Conservation (phyloP, 2,113 vertebrate species). For the Pelodiscus sinensis region DNA sequence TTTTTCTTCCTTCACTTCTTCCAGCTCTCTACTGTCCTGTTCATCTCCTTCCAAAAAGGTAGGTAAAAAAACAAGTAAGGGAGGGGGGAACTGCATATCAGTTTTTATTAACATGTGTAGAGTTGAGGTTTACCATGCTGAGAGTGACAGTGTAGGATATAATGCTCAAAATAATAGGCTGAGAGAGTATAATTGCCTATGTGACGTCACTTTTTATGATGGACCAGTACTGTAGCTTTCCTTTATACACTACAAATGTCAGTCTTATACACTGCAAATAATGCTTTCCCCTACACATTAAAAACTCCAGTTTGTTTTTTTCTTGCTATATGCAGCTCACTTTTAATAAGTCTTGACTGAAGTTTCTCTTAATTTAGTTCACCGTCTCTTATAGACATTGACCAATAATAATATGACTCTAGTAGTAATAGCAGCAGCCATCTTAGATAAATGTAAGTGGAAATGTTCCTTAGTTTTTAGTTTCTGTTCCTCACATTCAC, state of each 20-base stretch:
- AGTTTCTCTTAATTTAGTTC: background rate
- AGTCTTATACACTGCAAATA: background rate
- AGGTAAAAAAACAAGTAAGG: slow-evolving; percentile 54
- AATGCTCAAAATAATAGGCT: background rate
- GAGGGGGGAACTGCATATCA: background rate
- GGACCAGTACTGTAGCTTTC: background rate
- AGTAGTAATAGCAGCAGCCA: background rate
- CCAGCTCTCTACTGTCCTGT: slow-evolving; percentile 54
- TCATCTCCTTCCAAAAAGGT: slow-evolving; percentile 65
- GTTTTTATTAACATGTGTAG: slow-evolving; percentile 13
- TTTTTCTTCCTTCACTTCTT: slow-evolving; percentile 54
- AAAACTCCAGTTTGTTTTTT: background rate
- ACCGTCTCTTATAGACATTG: background rate
- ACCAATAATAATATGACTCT: background rate
- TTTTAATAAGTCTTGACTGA: background rate
- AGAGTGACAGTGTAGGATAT: background rate
- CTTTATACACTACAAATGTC: background rate
- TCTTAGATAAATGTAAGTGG: accelerated
- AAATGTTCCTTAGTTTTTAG: background rate
- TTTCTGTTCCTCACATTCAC: background rate
- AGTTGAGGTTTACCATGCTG: background rate
- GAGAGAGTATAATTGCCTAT: background rate
- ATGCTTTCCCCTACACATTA: background rate
- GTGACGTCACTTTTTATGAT: background rate
- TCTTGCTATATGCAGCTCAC: background rate